Evolutionary conservation across 2,888 invertebrate species (phyloP).

Genomic region (Ptilodon capucinus): DNA sequence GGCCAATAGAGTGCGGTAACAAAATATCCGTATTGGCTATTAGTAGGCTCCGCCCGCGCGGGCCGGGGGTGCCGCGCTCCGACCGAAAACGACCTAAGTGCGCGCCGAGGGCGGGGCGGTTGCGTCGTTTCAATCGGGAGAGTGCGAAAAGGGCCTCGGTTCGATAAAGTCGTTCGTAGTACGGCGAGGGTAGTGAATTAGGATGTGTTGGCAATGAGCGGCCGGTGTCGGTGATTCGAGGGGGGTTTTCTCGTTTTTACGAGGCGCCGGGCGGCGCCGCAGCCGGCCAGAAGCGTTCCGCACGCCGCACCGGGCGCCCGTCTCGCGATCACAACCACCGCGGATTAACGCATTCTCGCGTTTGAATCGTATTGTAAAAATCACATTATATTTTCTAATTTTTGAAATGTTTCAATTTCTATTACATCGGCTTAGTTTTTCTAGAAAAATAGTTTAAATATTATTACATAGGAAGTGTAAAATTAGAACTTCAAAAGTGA

Average conservation of each 20-base stretch:
- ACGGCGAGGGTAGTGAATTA: constrained; percentile 49
- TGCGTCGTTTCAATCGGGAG: constrained; percentile 35
- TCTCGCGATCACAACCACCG: constrained; percentile 36
- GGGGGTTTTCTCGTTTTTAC: constrained; percentile 56
- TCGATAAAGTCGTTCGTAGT: constrained; percentile 44
- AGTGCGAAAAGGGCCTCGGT: constrained; percentile 18
- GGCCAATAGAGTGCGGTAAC: constrained; percentile 85
- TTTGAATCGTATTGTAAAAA: constrained; percentile 41
- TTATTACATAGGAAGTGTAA: constrained; percentile 23
- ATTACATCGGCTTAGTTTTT: constrained; percentile 43
- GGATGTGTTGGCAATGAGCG: constrained; percentile 48
- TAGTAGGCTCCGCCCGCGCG: constrained; percentile 76
- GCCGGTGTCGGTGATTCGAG: constrained; percentile 30
- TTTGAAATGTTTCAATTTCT: constrained; percentile 17
- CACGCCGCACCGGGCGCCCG: constrained; percentile 73
- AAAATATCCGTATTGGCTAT: constrained; percentile 84
- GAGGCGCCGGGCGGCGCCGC: constrained; percentile 58
- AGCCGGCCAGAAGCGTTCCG: constrained; percentile 68
- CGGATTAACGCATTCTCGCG: constrained; percentile 40
- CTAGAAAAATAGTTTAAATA: constrained; percentile 18
- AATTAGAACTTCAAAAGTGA: constrained; percentile 17
- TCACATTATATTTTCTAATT: constrained; percentile 17
- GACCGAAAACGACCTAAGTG: constrained; percentile 39
- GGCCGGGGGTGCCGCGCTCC: constrained; percentile 35
- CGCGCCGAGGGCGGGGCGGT: constrained; percentile 17